A percentile compares a stretch with the other conserved stretches of the same genome.
Evolutionary conservation across 1,140 invertebrate genomes (phyloP).

Genomic region (Drosophila seguyi): DNA sequence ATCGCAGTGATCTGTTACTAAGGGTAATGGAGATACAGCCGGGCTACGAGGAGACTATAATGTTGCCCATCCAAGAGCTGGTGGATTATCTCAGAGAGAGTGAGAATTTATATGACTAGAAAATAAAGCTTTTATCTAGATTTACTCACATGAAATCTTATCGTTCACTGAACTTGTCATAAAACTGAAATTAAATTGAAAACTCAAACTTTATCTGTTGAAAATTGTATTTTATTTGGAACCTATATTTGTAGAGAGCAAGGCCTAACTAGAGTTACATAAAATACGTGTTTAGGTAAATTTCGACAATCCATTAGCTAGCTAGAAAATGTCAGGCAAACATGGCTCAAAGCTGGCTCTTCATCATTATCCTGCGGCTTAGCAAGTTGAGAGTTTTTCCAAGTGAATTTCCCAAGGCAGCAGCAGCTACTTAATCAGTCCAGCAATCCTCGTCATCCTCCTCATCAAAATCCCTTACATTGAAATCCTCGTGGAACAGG

Average conservation of each 20-base stretch:
- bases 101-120: conserved; percentile 19
- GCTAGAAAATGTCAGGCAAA: conserved; percentile 52
- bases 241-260: conserved; percentile 45
- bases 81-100: conserved; percentile 62
- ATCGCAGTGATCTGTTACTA: conserved; percentile 64
- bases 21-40: conserved; percentile 68
- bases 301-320: conserved; percentile 42
- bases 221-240: conserved; percentile 35
- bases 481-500: conserved; percentile 81
- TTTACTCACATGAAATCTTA: not conserved
- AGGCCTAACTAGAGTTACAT: conserved; percentile 45
- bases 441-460: conserved; percentile 74
- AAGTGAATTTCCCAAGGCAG: conserved; percentile 9
- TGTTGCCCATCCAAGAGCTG: conserved; percentile 61
- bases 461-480: conserved; percentile 76
- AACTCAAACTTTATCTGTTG: not conserved
- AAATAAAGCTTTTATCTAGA: not conserved
- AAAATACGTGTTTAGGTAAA: conserved; percentile 36
- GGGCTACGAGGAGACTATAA: conserved; percentile 61
- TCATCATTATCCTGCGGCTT: conserved; percentile 2
- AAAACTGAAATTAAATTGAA: not conserved
- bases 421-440: conserved; percentile 69
- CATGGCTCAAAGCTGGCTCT: conserved; percentile 33
- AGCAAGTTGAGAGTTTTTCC: conserved; percentile 42
- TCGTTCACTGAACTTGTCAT: conserved; percentile 3